Base-by-base conservation (phyloP, 2,888 invertebrate species). In the Frankliniella intonsa region DNA sequence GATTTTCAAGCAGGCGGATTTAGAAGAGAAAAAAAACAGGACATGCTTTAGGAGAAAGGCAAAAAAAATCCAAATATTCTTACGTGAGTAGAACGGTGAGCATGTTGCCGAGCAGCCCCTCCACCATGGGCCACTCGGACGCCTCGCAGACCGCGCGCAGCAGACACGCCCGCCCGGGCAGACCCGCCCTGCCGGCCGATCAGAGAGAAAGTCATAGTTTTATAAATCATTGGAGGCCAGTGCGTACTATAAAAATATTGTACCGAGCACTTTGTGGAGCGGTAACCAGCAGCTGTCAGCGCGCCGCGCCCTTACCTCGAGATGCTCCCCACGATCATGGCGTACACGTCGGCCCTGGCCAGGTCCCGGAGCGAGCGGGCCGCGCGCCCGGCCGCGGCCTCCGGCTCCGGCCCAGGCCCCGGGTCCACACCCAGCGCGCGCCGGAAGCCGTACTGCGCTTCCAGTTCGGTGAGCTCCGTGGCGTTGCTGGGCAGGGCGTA, bases 61-160 rank as follows among this genome's bases (percentile, higher is more conserved):
- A 38, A 38, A 2, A 38, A 5, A 3, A 5, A 2, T 38, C 38
- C 38, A 5, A 11, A n/a, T 17, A 5, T 85, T 89, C 91, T 91
- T 89, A 94, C 94, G 92, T 92, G 83, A 94, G 90, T 83, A 93
- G 86, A 65, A 93, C 89, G 86, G 93, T 91, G 65, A 94, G 88
- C 83, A 94, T 87, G 86, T 92, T 92, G 50, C 94, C 92, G 82
- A 93, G 86, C 76, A 94, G 88, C n/a, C 93, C 93, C 86, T 92
- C 87, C 50, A 86, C 85, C 83, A 92, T 88, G 82, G 90, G 90
- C 25, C 88, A 87, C 80, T 89, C 89, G 81, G 91, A 90, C 83
- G 91, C 90, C 87, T 93, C 93, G 85, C 93, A 94, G 86, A 94
- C 92, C 81, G 91, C 90, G 84, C 92, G 89, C 84, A 93, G 88